Conservation (phyloP, 2,888 invertebrate genomes). For the Gonocerus acuteangulatus region DNA sequence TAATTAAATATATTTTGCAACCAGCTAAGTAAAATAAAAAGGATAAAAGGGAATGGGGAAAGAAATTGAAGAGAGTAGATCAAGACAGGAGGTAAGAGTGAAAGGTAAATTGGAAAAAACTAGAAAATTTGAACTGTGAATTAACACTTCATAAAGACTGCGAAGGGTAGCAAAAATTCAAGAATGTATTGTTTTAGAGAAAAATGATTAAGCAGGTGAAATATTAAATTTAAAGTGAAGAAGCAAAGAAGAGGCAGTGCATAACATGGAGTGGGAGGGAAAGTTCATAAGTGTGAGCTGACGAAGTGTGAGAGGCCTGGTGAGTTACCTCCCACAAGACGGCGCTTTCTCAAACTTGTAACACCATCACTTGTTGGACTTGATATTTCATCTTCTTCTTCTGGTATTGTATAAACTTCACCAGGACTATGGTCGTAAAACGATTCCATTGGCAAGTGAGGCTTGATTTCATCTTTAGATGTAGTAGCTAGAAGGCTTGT, state of each 20-base stretch:
- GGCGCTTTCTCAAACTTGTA: constrained; percentile 43
- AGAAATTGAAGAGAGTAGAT: too few relatives aligned
- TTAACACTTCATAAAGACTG: too few relatives aligned
- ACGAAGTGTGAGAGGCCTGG: constrained; percentile 22
- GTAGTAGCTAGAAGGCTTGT: constrained; percentile 26
- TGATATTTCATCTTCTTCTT: constrained; percentile 47
- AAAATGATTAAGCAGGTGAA: too few relatives aligned
- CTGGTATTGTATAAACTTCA: constrained; percentile 48
- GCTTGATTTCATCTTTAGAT: constrained; percentile 33
- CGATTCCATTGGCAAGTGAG: constrained; percentile 35
- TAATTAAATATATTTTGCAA: too few relatives aligned
- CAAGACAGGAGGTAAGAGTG: too few relatives aligned
- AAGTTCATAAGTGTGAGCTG: neutral
- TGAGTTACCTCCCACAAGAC: constrained; percentile 38
- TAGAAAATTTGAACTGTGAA: too few relatives aligned
- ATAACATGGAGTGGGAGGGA: neutral
- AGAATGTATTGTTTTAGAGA: too few relatives aligned
- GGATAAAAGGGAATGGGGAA: constrained; percentile 2
- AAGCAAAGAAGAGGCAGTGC: neutral
- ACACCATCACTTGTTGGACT: constrained; percentile 47
- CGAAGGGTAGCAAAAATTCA: too few relatives aligned
- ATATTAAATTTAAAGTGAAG: neutral
- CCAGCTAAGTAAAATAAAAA: constrained; percentile 3
- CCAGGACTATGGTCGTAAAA: constrained; percentile 46
- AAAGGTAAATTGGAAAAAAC: too few relatives aligned